Evolutionary conservation across 2,797 vertebrate species (phyloP).

Genomic region (Brotogeris chrysoptera): DNA sequence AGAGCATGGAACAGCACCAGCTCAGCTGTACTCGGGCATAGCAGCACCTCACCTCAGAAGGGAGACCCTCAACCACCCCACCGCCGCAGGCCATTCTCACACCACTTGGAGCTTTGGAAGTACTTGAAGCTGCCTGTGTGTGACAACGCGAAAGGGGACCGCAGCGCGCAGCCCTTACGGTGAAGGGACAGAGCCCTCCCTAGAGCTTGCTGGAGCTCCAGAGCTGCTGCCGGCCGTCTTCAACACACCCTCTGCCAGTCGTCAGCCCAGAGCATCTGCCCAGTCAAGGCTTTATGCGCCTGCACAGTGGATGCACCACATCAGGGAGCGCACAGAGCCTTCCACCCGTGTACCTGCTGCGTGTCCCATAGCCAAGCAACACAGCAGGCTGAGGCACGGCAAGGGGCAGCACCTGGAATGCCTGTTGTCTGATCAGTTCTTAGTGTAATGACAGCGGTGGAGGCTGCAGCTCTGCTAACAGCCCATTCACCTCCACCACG

Average conservation of each 20-base stretch:
- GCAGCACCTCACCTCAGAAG: neutral
- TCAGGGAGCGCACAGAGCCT: neutral
- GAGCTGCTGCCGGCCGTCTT: neutral
- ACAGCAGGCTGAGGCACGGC: neutral
- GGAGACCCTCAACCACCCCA: neutral
- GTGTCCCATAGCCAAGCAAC: neutral
- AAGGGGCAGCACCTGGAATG: neutral
- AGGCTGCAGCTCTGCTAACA: neutral
- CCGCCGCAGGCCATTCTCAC: neutral
- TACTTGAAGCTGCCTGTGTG: neutral
- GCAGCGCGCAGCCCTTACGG: neutral
- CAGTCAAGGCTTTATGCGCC: neutral
- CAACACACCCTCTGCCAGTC: neutral
- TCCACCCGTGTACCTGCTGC: neutral
- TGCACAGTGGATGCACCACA: neutral
- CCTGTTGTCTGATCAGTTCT: neutral
- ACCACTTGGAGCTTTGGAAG: neutral
- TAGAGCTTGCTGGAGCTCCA: neutral
- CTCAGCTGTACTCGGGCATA: neutral
- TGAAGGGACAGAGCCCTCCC: neutral
- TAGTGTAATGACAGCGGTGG: neutral
- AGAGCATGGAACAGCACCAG: neutral
- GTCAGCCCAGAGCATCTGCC: neutral
- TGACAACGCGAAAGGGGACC: fast-evolving
- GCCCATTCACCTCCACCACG: neutral